Percentiles rank a stretch among this genome's conserved stretches.
phyloP scores from a whole-genome alignment of 53 echinoderm and acorn worm genomes.

The Stichopus horrens region DNA sequence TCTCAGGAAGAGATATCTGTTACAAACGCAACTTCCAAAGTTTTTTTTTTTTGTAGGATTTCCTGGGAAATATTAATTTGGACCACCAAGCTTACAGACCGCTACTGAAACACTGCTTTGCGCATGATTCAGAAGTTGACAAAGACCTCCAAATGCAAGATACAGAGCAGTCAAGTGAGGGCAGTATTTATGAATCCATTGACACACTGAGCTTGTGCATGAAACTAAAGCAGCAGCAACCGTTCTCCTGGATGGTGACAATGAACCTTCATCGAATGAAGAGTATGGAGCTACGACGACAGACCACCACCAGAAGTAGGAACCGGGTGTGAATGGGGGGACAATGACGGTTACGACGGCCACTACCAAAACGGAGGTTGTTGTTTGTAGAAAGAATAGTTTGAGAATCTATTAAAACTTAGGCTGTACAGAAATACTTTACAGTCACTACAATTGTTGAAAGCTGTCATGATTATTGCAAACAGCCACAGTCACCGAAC shows the following conservation, averaged over 20 bases:
- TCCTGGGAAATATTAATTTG: not conserved
- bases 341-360: no score
- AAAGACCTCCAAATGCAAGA: no score
- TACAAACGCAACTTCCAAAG: not conserved
- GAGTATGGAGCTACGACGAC: not conserved
- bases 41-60: not conserved
- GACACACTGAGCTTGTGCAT: not conserved
- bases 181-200: not conserved
- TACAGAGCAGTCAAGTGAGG: not conserved
- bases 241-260: not conserved
- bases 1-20: no score
- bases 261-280: not conserved
- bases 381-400: not conserved
- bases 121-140: no score
- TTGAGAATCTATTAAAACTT: not conserved
- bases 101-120: not conserved
- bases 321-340: not conserved
- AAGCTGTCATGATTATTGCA: slow-evolving; percentile 9
- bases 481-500: not conserved
- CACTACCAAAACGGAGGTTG: not conserved
- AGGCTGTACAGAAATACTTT: not conserved
- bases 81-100: not conserved
- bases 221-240: not conserved
- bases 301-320: not conserved
- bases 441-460: slow-evolving; percentile 13